These are phyloP conservation scores for Andricus curvator DNA, from an alignment of 2,888 invertebrate genomes.

Conservation along the genomic window DNA sequence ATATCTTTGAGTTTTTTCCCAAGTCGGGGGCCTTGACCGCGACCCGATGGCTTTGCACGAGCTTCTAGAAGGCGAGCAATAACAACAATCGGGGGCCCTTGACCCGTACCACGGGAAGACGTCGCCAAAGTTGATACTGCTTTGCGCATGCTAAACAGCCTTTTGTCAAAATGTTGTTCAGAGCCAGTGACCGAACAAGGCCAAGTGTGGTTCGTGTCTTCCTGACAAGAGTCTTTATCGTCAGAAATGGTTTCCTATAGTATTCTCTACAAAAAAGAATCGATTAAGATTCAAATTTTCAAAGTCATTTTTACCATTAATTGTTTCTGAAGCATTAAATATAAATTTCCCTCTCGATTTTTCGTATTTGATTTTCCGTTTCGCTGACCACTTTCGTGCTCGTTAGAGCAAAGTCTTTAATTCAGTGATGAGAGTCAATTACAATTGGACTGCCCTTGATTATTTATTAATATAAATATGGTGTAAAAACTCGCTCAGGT, in stretches of 20 bases:
- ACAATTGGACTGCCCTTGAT: background rate
- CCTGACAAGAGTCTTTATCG: background rate
- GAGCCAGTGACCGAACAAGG: conserved; percentile 73
- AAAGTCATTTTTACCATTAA: too few relatives aligned
- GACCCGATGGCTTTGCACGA: conserved; percentile 21
- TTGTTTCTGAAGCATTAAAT: background rate
- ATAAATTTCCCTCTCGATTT: background rate
- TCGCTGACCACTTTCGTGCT: conserved; percentile 10
- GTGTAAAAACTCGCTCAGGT: background rate
- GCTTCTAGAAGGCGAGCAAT: conserved; percentile 41
- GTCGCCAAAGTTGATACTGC: conserved; percentile 20
- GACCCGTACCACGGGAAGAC: conserved; percentile 41
- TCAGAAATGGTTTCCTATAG: background rate
- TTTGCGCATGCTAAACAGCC: conserved; percentile 43
- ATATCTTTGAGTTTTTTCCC: background rate
- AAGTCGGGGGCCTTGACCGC: conserved; percentile 54
- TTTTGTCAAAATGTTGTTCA: conserved; percentile 46
- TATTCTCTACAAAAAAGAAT: background rate
- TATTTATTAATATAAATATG: background rate
- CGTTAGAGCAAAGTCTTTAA: background rate
- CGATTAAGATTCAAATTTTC: too few relatives aligned
- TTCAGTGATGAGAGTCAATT: background rate
- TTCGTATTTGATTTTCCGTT: background rate
- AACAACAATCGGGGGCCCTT: conserved; percentile 42
- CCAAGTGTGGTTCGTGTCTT: conserved; percentile 51